phyloP scores from a whole-genome alignment of 2,797 vertebrate genomes.

The Pseudomugil gertrudae region DNA sequence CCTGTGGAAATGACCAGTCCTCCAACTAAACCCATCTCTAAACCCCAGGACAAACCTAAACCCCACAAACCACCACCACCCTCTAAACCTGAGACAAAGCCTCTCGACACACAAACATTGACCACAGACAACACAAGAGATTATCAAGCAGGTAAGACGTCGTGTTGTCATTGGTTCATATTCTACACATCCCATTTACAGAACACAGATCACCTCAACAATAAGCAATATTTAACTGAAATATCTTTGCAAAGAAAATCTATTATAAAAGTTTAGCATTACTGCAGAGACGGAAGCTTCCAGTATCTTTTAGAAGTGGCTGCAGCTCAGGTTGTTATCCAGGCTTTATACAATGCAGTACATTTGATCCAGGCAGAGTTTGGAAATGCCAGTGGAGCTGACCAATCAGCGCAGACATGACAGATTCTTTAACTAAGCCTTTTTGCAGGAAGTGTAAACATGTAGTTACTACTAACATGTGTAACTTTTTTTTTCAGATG shows the following conservation, averaged over 20 bases:
- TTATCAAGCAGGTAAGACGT: conserved; percentile 74
- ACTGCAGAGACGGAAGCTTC: conserved; percentile 12
- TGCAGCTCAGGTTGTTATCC: not conserved
- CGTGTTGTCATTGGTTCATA: not conserved
- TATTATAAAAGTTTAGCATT: not conserved
- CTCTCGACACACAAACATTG: conserved; percentile 30
- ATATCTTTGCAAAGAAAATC: not conserved
- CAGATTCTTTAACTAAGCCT: too few relatives aligned
- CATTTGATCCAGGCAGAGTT: not conserved
- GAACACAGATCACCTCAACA: not conserved
- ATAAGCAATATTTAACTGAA: not conserved
- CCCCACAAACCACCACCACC: conserved; percentile 9
- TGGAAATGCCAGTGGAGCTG: not conserved
- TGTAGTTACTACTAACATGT: not conserved
- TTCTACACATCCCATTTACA: not conserved
- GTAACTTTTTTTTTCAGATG: conserved; percentile 60
- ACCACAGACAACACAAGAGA: conserved; percentile 29
- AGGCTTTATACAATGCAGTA: too few relatives aligned
- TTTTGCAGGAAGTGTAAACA: not conserved
- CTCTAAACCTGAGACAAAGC: conserved; percentile 50
- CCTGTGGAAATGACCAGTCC: conserved; percentile 6
- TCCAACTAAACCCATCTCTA: conserved; percentile 22
- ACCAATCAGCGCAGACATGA: not conserved
- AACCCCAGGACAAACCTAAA: conserved; percentile 43
- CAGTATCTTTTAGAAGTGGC: not conserved